Base-by-base conservation (phyloP, 92 coral and sea anemone species). In the Plumapathes pennacea region DNA sequence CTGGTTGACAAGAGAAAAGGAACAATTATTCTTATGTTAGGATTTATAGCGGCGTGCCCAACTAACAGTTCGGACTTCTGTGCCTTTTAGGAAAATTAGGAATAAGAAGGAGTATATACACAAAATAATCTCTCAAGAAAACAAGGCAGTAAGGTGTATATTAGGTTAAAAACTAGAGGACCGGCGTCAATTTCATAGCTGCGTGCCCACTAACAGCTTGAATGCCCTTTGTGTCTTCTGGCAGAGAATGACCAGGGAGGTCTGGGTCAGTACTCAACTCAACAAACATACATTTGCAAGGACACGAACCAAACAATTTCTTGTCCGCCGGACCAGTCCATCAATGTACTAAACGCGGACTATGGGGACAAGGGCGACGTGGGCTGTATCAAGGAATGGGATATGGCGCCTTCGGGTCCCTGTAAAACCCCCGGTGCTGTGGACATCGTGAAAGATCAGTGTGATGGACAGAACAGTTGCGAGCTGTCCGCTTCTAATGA, bases 381-480 rank as follows among this genome's bases (percentile, higher is more conserved):
- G 13, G 81, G 74, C 7, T 94, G 99, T 33, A 49, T 61, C 5
- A 53, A 34, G 20, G 86, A 60, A 19, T 76, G 73, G 27, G 45
- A 46, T 21, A 73, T 66, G 13, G 32, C 49, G 70, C 54, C 83
- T 0, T 18, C 67, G 24, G 74, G 67, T 24, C 34, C 74, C 25
- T 94, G 99, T 30, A 86, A 86, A 57, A 83, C 96, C 37, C 81
- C 85, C 0, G 97, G 97, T 41, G 83, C 91, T 10, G 81, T 71
- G 33, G 86, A 89, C 11, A 63, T 55, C 0, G 95, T 94, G 25
- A 88, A 63, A 33, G 43, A 82, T 22, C 74, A 74, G 4, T 94
- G 99, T 66, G 90, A 89, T 38, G 99, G 96, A n/a, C 78, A 55
- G 54, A 86, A 90, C 28, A 76, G 73, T 52, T 94, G 99, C 56